These are phyloP conservation scores for Ecliptopera silaceata DNA, from an alignment of 2,888 invertebrate genomes.

Conservation along the genomic window DNA sequence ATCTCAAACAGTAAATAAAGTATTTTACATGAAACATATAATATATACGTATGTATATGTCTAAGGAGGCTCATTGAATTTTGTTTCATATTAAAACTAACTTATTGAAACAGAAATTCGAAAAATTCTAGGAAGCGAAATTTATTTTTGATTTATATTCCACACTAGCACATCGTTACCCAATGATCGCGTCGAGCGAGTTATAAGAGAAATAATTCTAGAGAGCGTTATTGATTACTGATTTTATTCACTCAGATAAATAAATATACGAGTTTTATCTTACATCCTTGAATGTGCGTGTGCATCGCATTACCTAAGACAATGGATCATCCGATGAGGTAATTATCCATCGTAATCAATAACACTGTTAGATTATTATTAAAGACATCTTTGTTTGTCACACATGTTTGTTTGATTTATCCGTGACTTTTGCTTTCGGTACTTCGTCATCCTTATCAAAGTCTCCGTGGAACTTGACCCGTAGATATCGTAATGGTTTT, in stretches of 20 bases:
- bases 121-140: no score
- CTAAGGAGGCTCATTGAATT: no score
- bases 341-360: conserved; percentile 4
- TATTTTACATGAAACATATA: no score
- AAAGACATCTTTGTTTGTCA: not conserved
- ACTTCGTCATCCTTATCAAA: not conserved
- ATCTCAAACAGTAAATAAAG: no score
- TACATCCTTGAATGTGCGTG: not conserved
- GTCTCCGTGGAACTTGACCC: not conserved
- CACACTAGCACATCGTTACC: no score
- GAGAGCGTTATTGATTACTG: conserved; percentile 21
- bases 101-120: no score
- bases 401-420: not conserved
- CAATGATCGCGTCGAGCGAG: conserved; percentile 5
- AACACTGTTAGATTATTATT: conserved; percentile 4
- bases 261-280: not conserved
- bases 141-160: no score
- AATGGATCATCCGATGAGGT: conserved; percentile 8
- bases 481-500: not conserved
- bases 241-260: conserved; percentile 18
- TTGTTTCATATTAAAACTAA: no score
- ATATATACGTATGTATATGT: no score
- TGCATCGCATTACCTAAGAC: not conserved
- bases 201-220: conserved; percentile 13
- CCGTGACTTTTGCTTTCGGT: not conserved